Evolutionary conservation across 2,113 vertebrate species (phyloP).

Genomic region (cattle (Bos taurus)): ARS-UCD2.0 NC_037356.1:12470501-12471000

Average conservation of each 20-base stretch:
- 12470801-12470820: not conserved
- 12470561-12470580: slow-evolving; percentile 53
- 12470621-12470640: not conserved
- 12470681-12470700: not conserved
- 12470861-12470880: not conserved
- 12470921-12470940: not conserved
- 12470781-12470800: not conserved
- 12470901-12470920: not conserved
- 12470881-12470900: not conserved
- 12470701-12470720: not conserved
- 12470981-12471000: not conserved
- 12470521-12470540: slow-evolving; percentile 69
- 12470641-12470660: not conserved
- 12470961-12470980: not conserved
- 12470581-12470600: slow-evolving; percentile 65
- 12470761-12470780: not conserved
- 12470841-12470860: not conserved
- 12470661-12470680: slow-evolving; percentile 5
- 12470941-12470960: not conserved
- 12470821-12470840: not conserved
- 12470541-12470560: slow-evolving; percentile 61
- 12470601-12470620: slow-evolving; percentile 27
- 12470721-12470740: not conserved
- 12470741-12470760: not conserved
- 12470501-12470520: slow-evolving; percentile 58